Evolutionary conservation across 2,888 invertebrate genomes (phyloP), one percentile per base, ranked within the genome.

Genomic region (Spatulosminthurus flaviceps): DNA sequence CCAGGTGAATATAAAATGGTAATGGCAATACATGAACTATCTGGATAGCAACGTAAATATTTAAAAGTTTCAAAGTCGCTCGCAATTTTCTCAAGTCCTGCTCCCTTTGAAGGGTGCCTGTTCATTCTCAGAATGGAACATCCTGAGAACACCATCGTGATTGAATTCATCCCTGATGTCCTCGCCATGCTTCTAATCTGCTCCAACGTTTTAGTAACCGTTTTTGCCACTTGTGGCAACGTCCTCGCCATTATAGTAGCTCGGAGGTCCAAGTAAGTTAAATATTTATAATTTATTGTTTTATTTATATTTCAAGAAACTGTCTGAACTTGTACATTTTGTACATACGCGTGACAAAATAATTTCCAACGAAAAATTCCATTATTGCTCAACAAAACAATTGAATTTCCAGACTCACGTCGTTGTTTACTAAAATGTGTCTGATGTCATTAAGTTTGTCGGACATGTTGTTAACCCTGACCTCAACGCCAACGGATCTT

Each of bases 171-270:
- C n/a, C 51, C 51, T 19, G n/a, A 51, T 16, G 16, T 2, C 16
- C 22, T 69, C 29, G 1, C 16, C 28, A 22, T 69, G n/a, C 9
- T 28, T 1, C 29, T 69, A 2, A 69, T 69, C 16, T 13, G 29
- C 4, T 11, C 7, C 7, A 29, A 29, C 19, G 28, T 69, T n/a
- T n/a, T 69, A 21, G 69, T 69, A 7, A 69, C 69, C 1, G n/a
- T 69, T 13, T 69, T 69, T 69, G 69, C 29, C 5, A 69, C 28
- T 7, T 69, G 69, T n/a, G 69, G 69, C 1, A 69, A 69, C 24
- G n/a, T 16, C n/a, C 9, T 69, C 4, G 69, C 69, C 2, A 29
- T 29, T 29, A n/a, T 69, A 4, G 69, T 69, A 7, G 69, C 69
- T 1, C 5, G 1, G 4, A 69, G 29, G 19, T 69, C 69, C 11